Evolutionary conservation across 2,113 vertebrate genomes (phyloP).

Genomic region (Reinhardtius hippoglossoides): DNA sequence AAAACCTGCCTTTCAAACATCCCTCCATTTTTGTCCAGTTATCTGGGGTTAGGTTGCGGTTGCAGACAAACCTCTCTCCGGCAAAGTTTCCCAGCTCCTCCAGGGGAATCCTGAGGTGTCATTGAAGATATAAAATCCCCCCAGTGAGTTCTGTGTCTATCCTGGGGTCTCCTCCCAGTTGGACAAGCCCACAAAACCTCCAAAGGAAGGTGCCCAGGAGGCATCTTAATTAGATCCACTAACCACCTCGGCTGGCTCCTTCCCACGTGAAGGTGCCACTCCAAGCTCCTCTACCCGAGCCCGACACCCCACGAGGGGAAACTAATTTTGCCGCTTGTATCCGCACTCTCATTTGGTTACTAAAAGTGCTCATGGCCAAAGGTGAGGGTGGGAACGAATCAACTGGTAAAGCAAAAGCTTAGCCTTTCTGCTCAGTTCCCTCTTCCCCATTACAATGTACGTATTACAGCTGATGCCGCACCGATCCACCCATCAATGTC

Average conservation of each 20-base stretch:
- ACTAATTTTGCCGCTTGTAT: no score
- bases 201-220: not conserved
- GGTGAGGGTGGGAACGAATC: not conserved
- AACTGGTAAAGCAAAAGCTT: not conserved
- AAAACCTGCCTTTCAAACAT: not conserved
- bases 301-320: no score
- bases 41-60: not conserved
- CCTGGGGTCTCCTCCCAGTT: not conserved
- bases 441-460: not conserved
- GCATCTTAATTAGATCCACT: not conserved
- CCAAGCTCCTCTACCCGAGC: no score
- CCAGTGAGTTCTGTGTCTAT: not conserved
- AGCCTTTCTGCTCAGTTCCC: not conserved
- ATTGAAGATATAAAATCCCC: not conserved
- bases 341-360: no score
- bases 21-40: not conserved
- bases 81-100: not conserved
- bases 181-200: not conserved
- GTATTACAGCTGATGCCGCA: no score
- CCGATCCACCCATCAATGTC: no score
- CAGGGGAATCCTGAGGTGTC: not conserved
- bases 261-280: no score
- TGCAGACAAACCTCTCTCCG: no score
- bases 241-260: not conserved
- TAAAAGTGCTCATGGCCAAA: no score